Evolutionary conservation across 1,140 invertebrate species (phyloP), one percentile per base, ranked within the genome.

Genomic region (Heliconius eleuchia): DNA sequence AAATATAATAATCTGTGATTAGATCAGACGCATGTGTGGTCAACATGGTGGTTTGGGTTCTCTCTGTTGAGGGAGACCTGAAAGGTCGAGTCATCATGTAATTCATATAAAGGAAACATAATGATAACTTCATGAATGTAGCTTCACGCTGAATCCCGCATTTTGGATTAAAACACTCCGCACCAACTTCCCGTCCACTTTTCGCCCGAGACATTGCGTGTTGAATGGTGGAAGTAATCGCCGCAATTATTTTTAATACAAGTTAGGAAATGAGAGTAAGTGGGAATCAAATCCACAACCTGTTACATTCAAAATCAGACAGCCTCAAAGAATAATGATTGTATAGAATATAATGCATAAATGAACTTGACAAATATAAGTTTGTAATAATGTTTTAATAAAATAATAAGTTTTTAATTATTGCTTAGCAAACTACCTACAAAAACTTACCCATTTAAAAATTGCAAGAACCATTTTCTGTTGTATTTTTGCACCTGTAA

Each of bases 41-140:
- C 92, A 93, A 93, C 92, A 93, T 89, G 87, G 87, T 93, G 77
- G 73, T 77, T 81, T 92, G 91, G 92, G 92, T 93, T 93, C 92
- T 27, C 92, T 93, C 92, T 93, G 92, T 83, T 86, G 91, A 93
- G 92, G 91, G 91, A 93, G 91, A 90, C 89, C 89, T 89, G 88
- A 87, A 85, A 84, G 85, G 89, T 87, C 86, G 73, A 79, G 83
- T 90, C 88, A 91, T 91, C 89, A 91, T 90, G 80, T 80, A 30
- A 50, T 72, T 8, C 19, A 71, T 27, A 1, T 71, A 39, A 19
- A 1, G 16, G 9, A 71, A 18, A 7, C 16, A 23, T 23, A 71
- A 0, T 8, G 13, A 46, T 46, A 46, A 46, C 34, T 37, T 37
- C 34, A 37, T 0, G 4, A 16, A 16, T 16, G 42, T 46, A 46